Conservation (phyloP, 2,113 vertebrate genomes). For the Lontra canadensis region DNA sequence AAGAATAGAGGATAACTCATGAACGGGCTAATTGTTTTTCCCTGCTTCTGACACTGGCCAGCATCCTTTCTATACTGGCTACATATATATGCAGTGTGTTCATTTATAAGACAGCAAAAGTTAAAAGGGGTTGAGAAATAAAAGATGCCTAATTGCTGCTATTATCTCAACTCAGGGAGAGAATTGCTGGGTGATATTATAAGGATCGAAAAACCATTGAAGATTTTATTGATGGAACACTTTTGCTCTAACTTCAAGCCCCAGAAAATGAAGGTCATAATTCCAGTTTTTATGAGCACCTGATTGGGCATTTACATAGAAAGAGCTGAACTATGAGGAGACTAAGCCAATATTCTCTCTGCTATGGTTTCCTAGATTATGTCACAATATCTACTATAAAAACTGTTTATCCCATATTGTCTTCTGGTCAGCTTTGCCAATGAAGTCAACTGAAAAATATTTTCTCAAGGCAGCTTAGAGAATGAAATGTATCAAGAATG, state of each 20-base stretch:
- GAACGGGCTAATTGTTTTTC: constrained; percentile 67
- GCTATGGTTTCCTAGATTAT: background rate
- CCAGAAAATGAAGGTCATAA: constrained; percentile 76
- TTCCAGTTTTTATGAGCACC: constrained; percentile 72
- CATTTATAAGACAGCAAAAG: constrained; percentile 71
- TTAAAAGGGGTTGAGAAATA: constrained; percentile 79
- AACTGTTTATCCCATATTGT: background rate
- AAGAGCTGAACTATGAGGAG: constrained; percentile 44
- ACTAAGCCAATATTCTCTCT: background rate
- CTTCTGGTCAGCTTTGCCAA: background rate
- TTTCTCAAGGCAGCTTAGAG: background rate
- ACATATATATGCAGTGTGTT: background rate
- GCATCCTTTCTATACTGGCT: background rate
- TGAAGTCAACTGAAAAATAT: background rate
- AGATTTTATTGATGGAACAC: constrained; percentile 77
- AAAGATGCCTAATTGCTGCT: constrained; percentile 76
- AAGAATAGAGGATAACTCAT: constrained; percentile 69
- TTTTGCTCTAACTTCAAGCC: constrained; percentile 67
- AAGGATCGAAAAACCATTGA: constrained; percentile 74
- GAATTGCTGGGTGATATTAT: constrained; percentile 73
- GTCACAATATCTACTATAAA: background rate
- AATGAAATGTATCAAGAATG: background rate
- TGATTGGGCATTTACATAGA: constrained; percentile 67
- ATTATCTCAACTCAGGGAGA: constrained; percentile 74
- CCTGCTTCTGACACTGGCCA: background rate